phyloP scores from a whole-genome alignment of 2,113 vertebrate species.

The Tiliqua scincoides region DNA sequence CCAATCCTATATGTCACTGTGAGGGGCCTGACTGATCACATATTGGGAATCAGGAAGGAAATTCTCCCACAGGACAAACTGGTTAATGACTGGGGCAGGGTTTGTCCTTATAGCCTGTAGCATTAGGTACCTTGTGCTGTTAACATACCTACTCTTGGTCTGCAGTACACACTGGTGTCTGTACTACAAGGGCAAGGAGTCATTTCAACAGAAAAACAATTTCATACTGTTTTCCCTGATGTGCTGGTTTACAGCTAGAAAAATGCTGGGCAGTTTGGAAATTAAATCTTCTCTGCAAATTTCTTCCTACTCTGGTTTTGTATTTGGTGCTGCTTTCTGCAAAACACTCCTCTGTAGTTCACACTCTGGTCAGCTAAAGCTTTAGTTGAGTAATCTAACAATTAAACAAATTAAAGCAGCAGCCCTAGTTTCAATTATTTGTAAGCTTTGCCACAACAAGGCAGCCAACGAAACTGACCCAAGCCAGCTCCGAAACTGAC shows the following conservation, averaged over 20 bases:
- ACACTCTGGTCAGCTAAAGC: background rate
- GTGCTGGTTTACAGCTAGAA: background rate
- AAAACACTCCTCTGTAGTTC: background rate
- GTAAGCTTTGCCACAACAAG: background rate
- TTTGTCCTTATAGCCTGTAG: background rate
- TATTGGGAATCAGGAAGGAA: background rate
- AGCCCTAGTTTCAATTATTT: background rate
- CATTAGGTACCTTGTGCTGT: background rate
- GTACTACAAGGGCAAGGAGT: background rate
- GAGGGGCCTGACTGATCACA: background rate
- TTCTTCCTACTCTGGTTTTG: background rate
- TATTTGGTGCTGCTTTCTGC: background rate
- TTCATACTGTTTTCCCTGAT: background rate
- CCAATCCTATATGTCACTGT: background rate
- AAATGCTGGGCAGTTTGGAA: background rate
- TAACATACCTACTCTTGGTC: background rate
- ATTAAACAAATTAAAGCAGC: background rate
- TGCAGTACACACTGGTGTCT: background rate
- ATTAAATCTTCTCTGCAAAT: background rate
- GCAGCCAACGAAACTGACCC: background rate
- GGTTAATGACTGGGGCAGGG: background rate
- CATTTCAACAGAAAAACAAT: background rate
- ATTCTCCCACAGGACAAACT: background rate
- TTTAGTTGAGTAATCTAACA: conserved; percentile 20
- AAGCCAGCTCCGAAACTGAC: background rate